These are phyloP conservation scores for Caradrina kadenii DNA, from an alignment of 2,888 invertebrate genomes.

Conservation along the genomic window DNA sequence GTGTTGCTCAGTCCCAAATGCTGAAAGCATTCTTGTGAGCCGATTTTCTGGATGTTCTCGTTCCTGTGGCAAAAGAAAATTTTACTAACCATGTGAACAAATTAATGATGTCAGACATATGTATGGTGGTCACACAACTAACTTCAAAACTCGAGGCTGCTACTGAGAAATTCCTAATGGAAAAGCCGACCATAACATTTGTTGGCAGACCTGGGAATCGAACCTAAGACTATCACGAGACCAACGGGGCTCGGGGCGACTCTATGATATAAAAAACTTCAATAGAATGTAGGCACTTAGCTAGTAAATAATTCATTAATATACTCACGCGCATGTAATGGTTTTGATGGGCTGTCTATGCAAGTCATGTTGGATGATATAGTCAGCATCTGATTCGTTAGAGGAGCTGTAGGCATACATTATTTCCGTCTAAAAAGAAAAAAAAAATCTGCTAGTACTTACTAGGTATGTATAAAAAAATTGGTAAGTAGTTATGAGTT, in stretches of 20 bases:
- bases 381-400: not conserved
- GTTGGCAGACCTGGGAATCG: no score
- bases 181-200: no score
- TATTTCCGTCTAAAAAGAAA: slow-evolving; percentile 22
- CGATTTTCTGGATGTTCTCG: not conserved
- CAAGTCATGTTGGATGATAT: slow-evolving; percentile 28
- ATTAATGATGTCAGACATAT: no score
- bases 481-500: not conserved
- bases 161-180: no score
- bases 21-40: slow-evolving; percentile 33
- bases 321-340: slow-evolving; percentile 49
- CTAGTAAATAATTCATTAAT: not conserved
- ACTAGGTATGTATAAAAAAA: not conserved
- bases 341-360: slow-evolving; percentile 21
- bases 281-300: no score
- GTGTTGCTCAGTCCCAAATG: slow-evolving; percentile 18
- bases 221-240: no score
- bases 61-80: slow-evolving; percentile 9
- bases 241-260: no score
- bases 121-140: no score
- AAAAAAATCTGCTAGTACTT: not conserved
- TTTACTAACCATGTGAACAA: no score
- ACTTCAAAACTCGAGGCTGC: no score
- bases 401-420: not conserved
- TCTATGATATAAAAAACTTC: no score